Base-by-base conservation (phyloP, 2,113 vertebrate species). In the Dryoscopus gambensis region DNA sequence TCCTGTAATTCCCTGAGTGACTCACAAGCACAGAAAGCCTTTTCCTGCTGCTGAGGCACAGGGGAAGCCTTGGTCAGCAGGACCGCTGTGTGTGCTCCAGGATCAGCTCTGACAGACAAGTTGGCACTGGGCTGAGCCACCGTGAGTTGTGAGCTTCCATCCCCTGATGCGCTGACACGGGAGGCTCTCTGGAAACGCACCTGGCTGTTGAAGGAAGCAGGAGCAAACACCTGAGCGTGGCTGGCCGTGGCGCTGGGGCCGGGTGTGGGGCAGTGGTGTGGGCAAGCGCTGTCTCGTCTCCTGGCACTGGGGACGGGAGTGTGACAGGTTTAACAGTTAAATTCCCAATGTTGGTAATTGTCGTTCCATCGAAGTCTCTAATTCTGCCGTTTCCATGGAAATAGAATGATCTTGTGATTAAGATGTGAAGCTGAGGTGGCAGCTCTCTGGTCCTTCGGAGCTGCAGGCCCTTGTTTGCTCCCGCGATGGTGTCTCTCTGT, bases 321-420 rank as follows among this genome's bases (percentile, higher is more conserved):
- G 30, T 60, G 82, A 15, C 22, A 19, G 81, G 42, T 84, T 90
- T 50, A 87, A 44, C 35, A 24, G 73, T 50, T 77, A 81, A 69
- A 77, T 63, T 86, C 81, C 42, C 23, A 1, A 2, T 8, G 77
- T 8, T 67, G 87, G 84, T 91, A 81, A 91, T 93, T 82, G 91
- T 49, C 89, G 62, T 81, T 84, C 87, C 13, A 13, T 33, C 2
- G 2, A 83, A 96, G 89, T 63, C 95, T 96, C 87, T 84, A 95
- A 97, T 97, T 96, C 87, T 91, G 92, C 84, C 2, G 96, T 97
- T 97, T 89, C 96, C 93, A 96, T 96, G 95, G 96, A 87, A 93
- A 97, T 94, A 31, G 92, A 89, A 33, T 15, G 16, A 95, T 96
- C 81, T 89, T 67, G 73, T 95, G 95, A 95, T 94, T 47, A 81